Percentiles rank a stretch among this genome's conserved stretches.
Evolutionary conservation across 2,797 vertebrate species (phyloP).

Genomic region (Aythya fuligula): DNA sequence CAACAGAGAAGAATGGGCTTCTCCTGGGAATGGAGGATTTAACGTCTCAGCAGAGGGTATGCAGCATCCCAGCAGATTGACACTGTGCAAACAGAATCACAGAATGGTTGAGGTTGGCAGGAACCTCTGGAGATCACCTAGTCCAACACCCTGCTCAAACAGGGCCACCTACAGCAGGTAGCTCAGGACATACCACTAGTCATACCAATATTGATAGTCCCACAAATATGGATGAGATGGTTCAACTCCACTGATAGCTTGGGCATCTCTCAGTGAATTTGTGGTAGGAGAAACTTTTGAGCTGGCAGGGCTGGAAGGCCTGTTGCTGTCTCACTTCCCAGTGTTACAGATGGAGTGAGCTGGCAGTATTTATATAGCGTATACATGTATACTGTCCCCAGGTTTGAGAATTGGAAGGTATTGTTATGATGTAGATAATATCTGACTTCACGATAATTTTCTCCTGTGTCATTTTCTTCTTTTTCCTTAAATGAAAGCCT

Average conservation of each 20-base stretch:
- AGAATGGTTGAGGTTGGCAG: too few species aligned
- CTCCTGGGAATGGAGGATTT: neutral
- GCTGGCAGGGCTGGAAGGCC: too few species aligned
- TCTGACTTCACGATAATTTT: neutral
- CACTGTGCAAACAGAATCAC: neutral
- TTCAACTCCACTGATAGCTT: neutral
- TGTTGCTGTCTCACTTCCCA: too few species aligned
- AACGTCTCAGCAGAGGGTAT: neutral
- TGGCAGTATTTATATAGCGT: too few species aligned
- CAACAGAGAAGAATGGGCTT: neutral
- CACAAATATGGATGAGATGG: neutral
- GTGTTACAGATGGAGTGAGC: too few species aligned
- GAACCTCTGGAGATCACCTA: too few species aligned
- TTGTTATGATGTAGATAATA: accelerated
- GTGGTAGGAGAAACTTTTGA: too few species aligned
- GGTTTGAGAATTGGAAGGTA: neutral
- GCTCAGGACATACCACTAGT: too few species aligned
- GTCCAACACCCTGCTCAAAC: too few species aligned
- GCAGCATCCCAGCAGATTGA: neutral
- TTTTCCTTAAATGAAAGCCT: neutral
- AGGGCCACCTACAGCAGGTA: too few species aligned
- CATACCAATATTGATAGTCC: neutral
- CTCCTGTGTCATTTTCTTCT: neutral
- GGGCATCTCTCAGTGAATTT: too few species aligned
- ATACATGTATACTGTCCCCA: too few species aligned